Evolutionary conservation across 2,888 invertebrate genomes (phyloP).

Genomic region (Podotricha telesiphe): DNA sequence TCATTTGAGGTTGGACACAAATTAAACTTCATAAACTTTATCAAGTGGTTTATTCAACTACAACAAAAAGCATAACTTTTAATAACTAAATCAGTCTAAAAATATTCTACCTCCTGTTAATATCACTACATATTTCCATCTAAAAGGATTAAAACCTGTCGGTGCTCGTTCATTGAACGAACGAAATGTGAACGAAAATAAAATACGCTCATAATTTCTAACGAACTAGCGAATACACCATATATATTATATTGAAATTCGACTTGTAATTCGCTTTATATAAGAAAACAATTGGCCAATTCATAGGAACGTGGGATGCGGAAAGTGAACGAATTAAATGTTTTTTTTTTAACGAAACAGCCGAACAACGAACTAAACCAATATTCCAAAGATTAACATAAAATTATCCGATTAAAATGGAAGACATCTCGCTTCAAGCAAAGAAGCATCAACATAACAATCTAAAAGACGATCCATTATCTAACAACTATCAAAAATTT

Average conservation of each 20-base stretch:
- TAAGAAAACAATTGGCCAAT: slow-evolving; percentile 33
- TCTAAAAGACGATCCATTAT: slow-evolving; percentile 43
- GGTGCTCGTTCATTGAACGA: slow-evolving; percentile 51
- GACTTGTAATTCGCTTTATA: slow-evolving; percentile 26
- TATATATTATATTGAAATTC: slow-evolving; percentile 29
- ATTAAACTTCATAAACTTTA: slow-evolving; percentile 51
- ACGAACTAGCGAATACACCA: background rate
- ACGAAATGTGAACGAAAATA: slow-evolving; percentile 13
- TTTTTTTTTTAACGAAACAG: slow-evolving; percentile 12
- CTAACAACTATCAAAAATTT: slow-evolving; percentile 48
- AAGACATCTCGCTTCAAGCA: slow-evolving; percentile 65
- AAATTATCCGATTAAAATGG: slow-evolving; percentile 60
- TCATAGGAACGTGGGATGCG: slow-evolving; percentile 25
- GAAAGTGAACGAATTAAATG: background rate
- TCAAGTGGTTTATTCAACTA: slow-evolving; percentile 81
- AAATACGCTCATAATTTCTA: slow-evolving; percentile 13
- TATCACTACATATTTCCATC: slow-evolving; percentile 69
- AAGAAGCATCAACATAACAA: slow-evolving; percentile 46
- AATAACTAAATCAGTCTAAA: slow-evolving; percentile 84
- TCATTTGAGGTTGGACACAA: too few relatives aligned
- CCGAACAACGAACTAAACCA: slow-evolving; percentile 52
- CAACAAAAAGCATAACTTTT: slow-evolving; percentile 83
- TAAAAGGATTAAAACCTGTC: slow-evolving; percentile 65
- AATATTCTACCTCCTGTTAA: slow-evolving; percentile 75
- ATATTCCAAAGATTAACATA: slow-evolving; percentile 66